Evolutionary conservation across 1,140 invertebrate species (phyloP), one percentile per base, ranked within the genome.

Genomic region (Schlechtendalia chinensis): DNA sequence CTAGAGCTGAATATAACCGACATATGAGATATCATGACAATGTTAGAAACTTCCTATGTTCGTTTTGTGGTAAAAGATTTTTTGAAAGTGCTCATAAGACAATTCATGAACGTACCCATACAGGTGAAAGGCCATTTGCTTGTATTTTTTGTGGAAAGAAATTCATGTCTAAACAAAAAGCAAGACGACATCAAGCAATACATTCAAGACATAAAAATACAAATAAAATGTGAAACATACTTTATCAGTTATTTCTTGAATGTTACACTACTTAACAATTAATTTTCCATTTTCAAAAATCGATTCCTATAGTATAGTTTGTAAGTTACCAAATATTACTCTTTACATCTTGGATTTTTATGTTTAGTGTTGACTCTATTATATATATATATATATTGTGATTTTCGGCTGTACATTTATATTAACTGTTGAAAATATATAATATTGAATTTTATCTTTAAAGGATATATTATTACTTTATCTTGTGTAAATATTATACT

Each of bases 101-200:
- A 27, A 79, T 79, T 47, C 75, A 79, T 50, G 75, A 79, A 63
- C 75, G 75, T 63, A 50, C 75, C 1, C 75, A 79, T 27, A 79
- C 75, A 17, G 75, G 75, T 6, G 75, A 79, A 79, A 58, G 75
- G 5, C 75, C 75, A n/a, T 79, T 79, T 63, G 75, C 75, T 27
- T 79, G 75, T 79, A 79, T 19, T 63, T 79, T 79, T 47, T 79
- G 75, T 79, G 75, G 75, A 19, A 79, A 79, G 22, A 79, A 79
- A 79, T 79, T 79, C 5, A 79, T 79, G 75, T 79, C 75, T 16
- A 79, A 79, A 79, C 75, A 79, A 29, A 79, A 79, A 79, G 75
- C 75, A 14, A 58, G 75, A 29, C 24, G 75, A 27, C 75, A 79
- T 50, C 75, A 79, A 79, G 56, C 75, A 14, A 79, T 79, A 50